Evolutionary conservation across 2,797 vertebrate genomes (phyloP).

Genomic region (Holocentrus rufus): DNA sequence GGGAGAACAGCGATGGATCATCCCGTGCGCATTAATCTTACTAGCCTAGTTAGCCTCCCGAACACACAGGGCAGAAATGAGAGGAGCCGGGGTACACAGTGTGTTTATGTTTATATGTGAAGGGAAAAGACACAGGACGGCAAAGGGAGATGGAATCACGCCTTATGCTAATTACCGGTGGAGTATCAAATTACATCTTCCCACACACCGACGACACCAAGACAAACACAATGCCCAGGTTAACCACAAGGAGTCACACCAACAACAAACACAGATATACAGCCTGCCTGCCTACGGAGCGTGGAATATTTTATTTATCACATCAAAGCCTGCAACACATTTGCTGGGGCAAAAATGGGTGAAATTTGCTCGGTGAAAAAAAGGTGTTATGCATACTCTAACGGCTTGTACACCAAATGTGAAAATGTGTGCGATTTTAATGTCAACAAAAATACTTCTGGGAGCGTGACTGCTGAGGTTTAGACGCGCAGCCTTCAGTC

Average conservation of each 20-base stretch:
- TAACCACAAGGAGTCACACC: not conserved
- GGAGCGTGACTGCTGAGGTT: not conserved
- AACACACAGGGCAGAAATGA: slow-evolving; percentile 51
- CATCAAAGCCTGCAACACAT: not conserved
- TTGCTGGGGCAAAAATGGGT: too few relatives aligned
- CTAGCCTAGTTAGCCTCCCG: slow-evolving; percentile 62
- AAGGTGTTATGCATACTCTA: too few relatives aligned
- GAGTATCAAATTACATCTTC: slow-evolving; percentile 12
- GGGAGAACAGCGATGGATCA: slow-evolving; percentile 66
- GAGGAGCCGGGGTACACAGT: slow-evolving; percentile 7
- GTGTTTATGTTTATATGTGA: slow-evolving; percentile 3
- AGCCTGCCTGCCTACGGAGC: too few relatives aligned
- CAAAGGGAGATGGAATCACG: not conserved
- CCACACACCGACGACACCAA: slow-evolving; percentile 15
- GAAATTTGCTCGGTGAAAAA: not conserved
- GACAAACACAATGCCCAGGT: not conserved
- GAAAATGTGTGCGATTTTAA: too few relatives aligned
- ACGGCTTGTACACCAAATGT: too few relatives aligned
- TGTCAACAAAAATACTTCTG: not conserved
- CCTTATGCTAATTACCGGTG: slow-evolving; percentile 15
- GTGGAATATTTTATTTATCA: not conserved
- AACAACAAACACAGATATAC: not conserved
- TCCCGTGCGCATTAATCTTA: slow-evolving; percentile 72
- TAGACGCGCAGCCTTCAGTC: not conserved
- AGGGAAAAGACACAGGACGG: slow-evolving; percentile 2